phyloP scores from a whole-genome alignment of 2,888 invertebrate genomes.

The Agrotis exclamationis region DNA sequence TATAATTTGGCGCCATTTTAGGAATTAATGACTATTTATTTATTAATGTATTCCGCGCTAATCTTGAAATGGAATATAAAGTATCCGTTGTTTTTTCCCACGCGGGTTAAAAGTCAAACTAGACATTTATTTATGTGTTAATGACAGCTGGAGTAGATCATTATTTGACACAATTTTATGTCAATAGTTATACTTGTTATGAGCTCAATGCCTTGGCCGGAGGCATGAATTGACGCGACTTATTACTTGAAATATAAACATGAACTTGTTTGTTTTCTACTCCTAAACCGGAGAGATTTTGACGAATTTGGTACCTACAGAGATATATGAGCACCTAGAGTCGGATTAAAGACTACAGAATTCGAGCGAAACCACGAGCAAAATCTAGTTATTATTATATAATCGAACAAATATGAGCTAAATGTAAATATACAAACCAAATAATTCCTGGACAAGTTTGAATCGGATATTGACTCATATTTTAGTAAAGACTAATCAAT shows the following conservation, averaged over 20 bases:
- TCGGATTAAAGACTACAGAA: no score
- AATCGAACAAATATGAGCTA: conserved; percentile 11
- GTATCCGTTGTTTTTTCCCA: conserved; percentile 42
- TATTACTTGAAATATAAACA: not conserved
- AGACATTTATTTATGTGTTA: conserved; percentile 29
- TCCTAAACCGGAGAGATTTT: no score
- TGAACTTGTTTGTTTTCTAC: no score
- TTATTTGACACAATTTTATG: conserved; percentile 18
- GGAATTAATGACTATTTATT: conserved; percentile 39
- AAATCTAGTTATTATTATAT: no score
- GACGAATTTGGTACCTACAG: no score
- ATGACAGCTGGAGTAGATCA: conserved; percentile 15
- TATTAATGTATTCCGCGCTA: conserved; percentile 43
- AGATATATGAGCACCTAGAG: no score
- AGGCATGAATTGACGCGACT: no score
- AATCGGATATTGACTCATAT: conserved; percentile 41
- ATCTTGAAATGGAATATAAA: conserved; percentile 27
- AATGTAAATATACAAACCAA: conserved; percentile 7
- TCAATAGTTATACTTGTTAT: conserved; percentile 5
- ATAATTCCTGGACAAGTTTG: conserved; percentile 18
- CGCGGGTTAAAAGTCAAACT: conserved; percentile 48
- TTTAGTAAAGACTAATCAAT: conserved; percentile 22
- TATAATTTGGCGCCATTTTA: conserved; percentile 34
- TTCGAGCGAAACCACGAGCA: no score
- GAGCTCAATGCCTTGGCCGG: not conserved